A percentile compares a stretch with the other conserved stretches of the same genome.
phyloP scores from a whole-genome alignment of 2,888 invertebrate species.

The Dryobota labecula region DNA sequence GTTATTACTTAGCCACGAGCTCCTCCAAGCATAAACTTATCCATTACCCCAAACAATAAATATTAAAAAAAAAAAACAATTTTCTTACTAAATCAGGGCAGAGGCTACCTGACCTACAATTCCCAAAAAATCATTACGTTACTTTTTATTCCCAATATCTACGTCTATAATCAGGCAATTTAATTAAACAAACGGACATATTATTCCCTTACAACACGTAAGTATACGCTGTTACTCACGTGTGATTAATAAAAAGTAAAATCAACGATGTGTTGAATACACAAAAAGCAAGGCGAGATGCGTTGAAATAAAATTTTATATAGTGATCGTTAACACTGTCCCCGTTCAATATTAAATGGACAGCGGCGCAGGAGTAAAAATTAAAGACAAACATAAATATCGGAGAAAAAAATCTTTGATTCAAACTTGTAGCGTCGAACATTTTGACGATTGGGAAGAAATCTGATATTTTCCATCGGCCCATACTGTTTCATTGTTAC shows the following conservation, averaged over 20 bases:
- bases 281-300: conserved; percentile 82
- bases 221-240: conserved; percentile 67
- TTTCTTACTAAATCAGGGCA: not conserved
- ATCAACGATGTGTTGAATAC: conserved; percentile 85
- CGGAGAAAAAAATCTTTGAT: conserved; percentile 83
- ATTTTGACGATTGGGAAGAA: conserved; percentile 85
- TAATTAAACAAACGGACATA: conserved; percentile 50
- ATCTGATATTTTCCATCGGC: conserved; percentile 86
- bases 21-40: too few relatives aligned
- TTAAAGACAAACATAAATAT: conserved; percentile 90
- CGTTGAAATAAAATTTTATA: conserved; percentile 90
- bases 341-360: conserved; percentile 88
- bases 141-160: conserved; percentile 45
- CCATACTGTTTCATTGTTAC: conserved; percentile 81
- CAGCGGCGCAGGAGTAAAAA: conserved; percentile 87
- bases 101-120: conserved; percentile 17
- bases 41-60: too few relatives aligned
- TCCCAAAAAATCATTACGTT: conserved; percentile 13
- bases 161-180: conserved; percentile 51
- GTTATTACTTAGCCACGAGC: too few relatives aligned
- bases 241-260: conserved; percentile 87
- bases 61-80: too few relatives aligned
- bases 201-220: conserved; percentile 56
- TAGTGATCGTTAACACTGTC: conserved; percentile 89
- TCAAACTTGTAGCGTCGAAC: conserved; percentile 77